Base-by-base conservation (phyloP, 92 coral and sea anemone species). In the Epizoanthus ramosus region DNA sequence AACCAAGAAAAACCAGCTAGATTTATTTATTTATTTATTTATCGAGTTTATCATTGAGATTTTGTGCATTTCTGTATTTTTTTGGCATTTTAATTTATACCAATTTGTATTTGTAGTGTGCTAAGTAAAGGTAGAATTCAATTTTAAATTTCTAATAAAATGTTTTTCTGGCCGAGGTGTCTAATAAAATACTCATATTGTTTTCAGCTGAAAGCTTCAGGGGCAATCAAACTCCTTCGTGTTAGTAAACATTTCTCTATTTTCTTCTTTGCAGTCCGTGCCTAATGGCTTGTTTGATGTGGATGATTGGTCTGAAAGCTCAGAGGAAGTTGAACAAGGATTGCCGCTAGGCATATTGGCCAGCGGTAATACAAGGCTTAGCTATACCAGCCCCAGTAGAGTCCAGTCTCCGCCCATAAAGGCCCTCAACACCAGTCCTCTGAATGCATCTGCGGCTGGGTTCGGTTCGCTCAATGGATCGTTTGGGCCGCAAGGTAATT, bases 221-320 rank as follows among this genome's bases (percentile, higher is more conserved):
- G 54, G 54, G 54, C 54, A 47, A 47, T 9, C 43, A 50, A 50
- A 50, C 54, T 50, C 14, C 3, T 2, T 50, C 54, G 54, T 6
- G 54, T 13, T 12, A 43, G 7, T 33, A 28, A 67, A 16, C 17
- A 3, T 22, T 73, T 16, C 0, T 3, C n/a, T 13, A 5, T 43
- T 17, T 45, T 17, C 52, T 28, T 63, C 60, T n/a, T 56, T 57
- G 52, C 88, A 93, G 97, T 75, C 77, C 13, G 74, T 93, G 70
- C 22, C 86, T 6, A 93, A 91, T 68, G 97, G 97, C 5, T 88
- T 83, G 23, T 83, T 43, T 22, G 95, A 93, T 64, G 95, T 86
- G 33, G 97, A 90, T 58, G 97, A 93, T 84, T 93, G 97, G 97
- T 91, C 97, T 57, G 97, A 93, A 83, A 91, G 93, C 33, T 91